Evolutionary conservation across 1,140 invertebrate genomes (phyloP).

Genomic region (Sarcophaga bullata): DNA sequence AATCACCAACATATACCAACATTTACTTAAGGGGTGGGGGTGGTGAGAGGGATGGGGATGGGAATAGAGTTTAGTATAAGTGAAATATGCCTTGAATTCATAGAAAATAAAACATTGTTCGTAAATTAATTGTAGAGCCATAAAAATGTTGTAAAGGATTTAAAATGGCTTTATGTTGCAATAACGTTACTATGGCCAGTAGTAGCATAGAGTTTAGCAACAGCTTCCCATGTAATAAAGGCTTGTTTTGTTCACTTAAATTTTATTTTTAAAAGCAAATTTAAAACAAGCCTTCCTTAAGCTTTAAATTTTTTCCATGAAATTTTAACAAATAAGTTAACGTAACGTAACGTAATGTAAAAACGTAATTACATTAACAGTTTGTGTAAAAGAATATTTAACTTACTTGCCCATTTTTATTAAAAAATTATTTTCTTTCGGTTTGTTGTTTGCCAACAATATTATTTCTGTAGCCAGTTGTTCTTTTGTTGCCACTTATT

Average conservation of each 20-base stretch:
- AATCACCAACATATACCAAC: neutral
- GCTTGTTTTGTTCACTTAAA: neutral
- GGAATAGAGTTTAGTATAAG: no score
- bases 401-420: neutral
- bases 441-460: no score
- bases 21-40: no score
- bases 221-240: neutral
- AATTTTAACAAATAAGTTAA: neutral
- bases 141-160: conserved; percentile 11
- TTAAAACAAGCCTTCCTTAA: no score
- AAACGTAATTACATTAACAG: conserved; percentile 14
- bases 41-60: no score
- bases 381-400: neutral
- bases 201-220: neutral
- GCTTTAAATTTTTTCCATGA: neutral
- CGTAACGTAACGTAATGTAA: neutral
- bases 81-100: neutral
- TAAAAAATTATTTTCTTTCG: no score
- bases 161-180: neutral
- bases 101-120: conserved; percentile 15
- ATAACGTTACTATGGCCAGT: neutral
- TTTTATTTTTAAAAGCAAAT: no score
- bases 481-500: no score
- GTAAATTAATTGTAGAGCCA: neutral
- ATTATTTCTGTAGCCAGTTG: no score